These are phyloP conservation scores for Charanyca ferruginea DNA, from an alignment of 2,888 invertebrate genomes.

Conservation along the genomic window DNA sequence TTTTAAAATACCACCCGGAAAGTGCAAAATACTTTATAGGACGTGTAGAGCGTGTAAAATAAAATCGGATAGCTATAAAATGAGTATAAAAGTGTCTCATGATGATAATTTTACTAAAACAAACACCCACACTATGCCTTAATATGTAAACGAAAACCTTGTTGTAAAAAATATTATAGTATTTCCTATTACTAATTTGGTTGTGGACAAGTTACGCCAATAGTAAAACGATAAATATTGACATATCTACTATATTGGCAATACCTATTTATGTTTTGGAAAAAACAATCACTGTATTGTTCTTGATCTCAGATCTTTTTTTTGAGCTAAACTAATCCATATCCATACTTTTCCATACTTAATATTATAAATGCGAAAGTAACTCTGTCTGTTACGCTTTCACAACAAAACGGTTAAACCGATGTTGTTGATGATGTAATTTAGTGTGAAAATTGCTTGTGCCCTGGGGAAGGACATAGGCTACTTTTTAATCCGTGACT, in stretches of 20 bases:
- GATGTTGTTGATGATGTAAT: too few relatives aligned
- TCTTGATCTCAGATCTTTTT: neutral
- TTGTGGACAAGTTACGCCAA: conserved; percentile 6
- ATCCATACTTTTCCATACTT: too few relatives aligned
- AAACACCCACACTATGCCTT: conserved; percentile 47
- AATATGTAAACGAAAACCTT: conserved; percentile 53
- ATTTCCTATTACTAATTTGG: conserved; percentile 46
- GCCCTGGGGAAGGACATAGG: too few relatives aligned
- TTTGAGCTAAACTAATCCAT: too few relatives aligned
- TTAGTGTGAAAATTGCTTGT: too few relatives aligned
- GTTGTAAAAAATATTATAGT: conserved; percentile 49
- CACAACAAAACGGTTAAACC: too few relatives aligned
- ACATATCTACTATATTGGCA: neutral
- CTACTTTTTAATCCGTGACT: too few relatives aligned
- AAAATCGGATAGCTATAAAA: conserved; percentile 17
- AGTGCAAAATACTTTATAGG: conserved; percentile 11
- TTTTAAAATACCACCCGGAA: conserved; percentile 37
- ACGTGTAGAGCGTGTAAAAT: conserved; percentile 5
- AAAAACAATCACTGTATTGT: conserved; percentile 6
- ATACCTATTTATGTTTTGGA: neutral
- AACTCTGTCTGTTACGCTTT: too few relatives aligned
- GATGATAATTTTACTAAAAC: conserved; percentile 33
- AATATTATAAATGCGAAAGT: too few relatives aligned
- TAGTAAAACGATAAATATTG: conserved; percentile 32
- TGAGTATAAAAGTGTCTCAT: conserved; percentile 22